Evolutionary conservation across 2,797 vertebrate species (phyloP).

Genomic region (Cercopithecus diana): DNA sequence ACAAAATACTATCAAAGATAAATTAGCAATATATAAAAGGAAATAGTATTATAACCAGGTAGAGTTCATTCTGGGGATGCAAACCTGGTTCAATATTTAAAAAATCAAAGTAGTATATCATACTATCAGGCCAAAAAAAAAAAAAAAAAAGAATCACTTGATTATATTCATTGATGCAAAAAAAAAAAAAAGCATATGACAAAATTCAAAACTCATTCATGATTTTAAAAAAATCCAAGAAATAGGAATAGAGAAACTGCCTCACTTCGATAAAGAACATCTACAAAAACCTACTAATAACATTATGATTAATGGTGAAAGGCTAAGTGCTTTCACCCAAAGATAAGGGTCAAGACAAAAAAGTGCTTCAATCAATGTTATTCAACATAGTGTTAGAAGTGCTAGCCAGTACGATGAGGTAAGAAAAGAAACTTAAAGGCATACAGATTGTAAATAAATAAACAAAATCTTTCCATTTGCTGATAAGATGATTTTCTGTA

Average conservation of each 20-base stretch:
- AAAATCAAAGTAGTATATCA: background rate
- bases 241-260: background rate
- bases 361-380: background rate
- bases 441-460: background rate
- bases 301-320: background rate
- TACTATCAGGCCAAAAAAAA: background rate
- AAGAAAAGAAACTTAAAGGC: background rate
- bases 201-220: background rate
- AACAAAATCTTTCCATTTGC: background rate
- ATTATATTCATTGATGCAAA: background rate
- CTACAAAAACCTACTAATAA: background rate
- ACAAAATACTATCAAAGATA: background rate
- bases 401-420: background rate
- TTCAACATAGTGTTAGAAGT: background rate
- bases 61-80: background rate
- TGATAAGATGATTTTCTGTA: background rate
- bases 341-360: background rate
- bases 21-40: background rate
- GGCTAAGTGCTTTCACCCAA: background rate
- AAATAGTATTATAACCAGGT: background rate
- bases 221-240: background rate
- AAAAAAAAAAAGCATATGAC: background rate
- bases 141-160: background rate
- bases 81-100: background rate
- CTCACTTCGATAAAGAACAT: background rate